Conservation (phyloP, 2,113 vertebrate genomes). For the Dissostichus mawsoni region DNA sequence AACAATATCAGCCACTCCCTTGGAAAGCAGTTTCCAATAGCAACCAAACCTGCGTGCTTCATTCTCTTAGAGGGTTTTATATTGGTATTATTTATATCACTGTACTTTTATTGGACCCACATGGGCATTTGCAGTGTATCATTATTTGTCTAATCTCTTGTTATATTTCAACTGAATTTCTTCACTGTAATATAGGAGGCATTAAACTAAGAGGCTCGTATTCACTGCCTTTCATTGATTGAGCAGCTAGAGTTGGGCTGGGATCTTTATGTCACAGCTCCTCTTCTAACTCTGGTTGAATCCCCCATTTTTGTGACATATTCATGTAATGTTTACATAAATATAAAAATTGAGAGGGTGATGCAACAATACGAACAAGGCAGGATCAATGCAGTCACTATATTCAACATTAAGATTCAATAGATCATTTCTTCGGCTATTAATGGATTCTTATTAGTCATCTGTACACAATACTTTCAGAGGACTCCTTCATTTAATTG, state of each 20-base stretch:
- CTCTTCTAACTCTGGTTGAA: background rate
- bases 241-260: background rate
- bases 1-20: constrained; percentile 40
- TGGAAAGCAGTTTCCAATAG: constrained; percentile 73
- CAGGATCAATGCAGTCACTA: background rate
- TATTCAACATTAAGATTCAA: background rate
- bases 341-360: background rate
- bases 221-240: background rate
- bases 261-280: background rate
- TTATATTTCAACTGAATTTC: constrained; percentile 18
- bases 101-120: constrained; percentile 43
- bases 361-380: background rate
- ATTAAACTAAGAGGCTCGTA: constrained; percentile 9
- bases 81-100: constrained; percentile 54
- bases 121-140: constrained; percentile 21
- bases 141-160: constrained; percentile 40
- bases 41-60: constrained; percentile 58
- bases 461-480: background rate
- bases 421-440: background rate
- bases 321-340: background rate
- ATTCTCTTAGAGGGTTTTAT: constrained; percentile 22
- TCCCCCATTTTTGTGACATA: no score
- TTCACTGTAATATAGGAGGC: constrained; percentile 4
- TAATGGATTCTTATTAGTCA: background rate
- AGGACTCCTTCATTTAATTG: constrained; percentile 4